These are phyloP conservation scores for Erpobdella octoculata DNA, from an alignment of 2,888 invertebrate genomes.

Conservation along the genomic window DNA sequence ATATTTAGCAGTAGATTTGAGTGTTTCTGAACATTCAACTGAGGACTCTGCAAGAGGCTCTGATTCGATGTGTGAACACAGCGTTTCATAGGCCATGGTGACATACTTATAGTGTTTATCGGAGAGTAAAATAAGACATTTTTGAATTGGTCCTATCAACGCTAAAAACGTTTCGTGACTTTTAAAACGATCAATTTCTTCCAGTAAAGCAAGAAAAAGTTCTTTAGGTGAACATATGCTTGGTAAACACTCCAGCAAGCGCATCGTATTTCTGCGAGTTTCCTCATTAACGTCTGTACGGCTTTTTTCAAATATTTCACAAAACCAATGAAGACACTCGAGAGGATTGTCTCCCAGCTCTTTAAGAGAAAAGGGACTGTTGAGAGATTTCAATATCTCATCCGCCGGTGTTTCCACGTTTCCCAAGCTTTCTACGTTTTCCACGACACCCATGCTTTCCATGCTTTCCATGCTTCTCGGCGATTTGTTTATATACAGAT, in stretches of 20 bases:
- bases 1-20: background rate
- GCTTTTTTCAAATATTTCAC: conserved; percentile 4
- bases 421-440: no score
- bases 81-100: background rate
- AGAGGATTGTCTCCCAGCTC: conserved; percentile 9
- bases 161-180: conserved; percentile 5
- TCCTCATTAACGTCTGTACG: background rate
- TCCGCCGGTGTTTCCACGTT: no score
- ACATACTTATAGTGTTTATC: background rate
- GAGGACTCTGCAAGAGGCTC: background rate
- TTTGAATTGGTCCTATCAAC: conserved; percentile 4
- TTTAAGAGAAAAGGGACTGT: background rate
- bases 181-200: conserved; percentile 20
- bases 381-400: background rate
- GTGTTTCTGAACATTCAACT: background rate
- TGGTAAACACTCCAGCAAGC: conserved; percentile 7
- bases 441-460: no score
- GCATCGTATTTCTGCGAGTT: conserved; percentile 1
- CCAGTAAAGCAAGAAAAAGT: conserved; percentile 27
- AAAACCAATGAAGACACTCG: conserved; percentile 1
- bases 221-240: conserved; percentile 26
- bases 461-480: no score
- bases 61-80: conserved; percentile 14
- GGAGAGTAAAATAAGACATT: background rate
- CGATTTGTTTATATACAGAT: no score